Conservation (phyloP, 1,140 invertebrate species). For the Heliconius hewitsoni region DNA sequence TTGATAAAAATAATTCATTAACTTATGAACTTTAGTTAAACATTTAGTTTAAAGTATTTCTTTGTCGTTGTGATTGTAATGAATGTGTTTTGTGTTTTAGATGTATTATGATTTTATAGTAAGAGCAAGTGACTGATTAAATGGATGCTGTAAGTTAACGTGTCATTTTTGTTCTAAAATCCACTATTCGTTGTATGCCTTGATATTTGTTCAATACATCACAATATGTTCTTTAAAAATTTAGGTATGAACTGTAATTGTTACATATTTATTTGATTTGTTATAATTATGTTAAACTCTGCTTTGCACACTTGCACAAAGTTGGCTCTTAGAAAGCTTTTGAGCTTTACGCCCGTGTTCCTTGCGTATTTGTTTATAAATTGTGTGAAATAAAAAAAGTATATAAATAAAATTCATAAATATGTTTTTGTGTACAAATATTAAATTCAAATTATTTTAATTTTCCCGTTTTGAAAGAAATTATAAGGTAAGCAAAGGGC, state of each 20-base stretch:
- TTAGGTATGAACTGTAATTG: background rate
- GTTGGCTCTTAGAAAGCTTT: too few relatives aligned
- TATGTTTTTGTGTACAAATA: too few relatives aligned
- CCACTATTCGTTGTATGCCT: background rate
- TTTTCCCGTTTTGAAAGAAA: too few relatives aligned
- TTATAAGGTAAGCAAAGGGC: too few relatives aligned
- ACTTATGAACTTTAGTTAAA: conserved; percentile 73
- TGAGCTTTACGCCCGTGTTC: too few relatives aligned
- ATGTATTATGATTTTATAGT: conserved; percentile 46
- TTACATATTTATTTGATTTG: too few relatives aligned
- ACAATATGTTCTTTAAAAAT: background rate
- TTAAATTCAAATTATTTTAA: too few relatives aligned
- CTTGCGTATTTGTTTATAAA: too few relatives aligned
- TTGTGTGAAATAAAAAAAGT: too few relatives aligned
- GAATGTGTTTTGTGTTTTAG: conserved; percentile 46
- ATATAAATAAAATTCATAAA: too few relatives aligned
- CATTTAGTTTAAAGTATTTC: conserved; percentile 48
- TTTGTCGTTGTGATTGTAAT: conserved; percentile 44
- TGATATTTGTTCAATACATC: background rate
- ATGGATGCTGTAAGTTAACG: conserved; percentile 51
- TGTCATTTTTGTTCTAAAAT: conserved; percentile 25
- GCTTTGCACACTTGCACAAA: too few relatives aligned
- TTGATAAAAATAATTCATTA: conserved; percentile 72
- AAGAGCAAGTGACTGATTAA: conserved; percentile 62
- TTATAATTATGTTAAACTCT: too few relatives aligned